phyloP scores from a whole-genome alignment of 2,113 vertebrate species.

The Carlito syrichta region DNA sequence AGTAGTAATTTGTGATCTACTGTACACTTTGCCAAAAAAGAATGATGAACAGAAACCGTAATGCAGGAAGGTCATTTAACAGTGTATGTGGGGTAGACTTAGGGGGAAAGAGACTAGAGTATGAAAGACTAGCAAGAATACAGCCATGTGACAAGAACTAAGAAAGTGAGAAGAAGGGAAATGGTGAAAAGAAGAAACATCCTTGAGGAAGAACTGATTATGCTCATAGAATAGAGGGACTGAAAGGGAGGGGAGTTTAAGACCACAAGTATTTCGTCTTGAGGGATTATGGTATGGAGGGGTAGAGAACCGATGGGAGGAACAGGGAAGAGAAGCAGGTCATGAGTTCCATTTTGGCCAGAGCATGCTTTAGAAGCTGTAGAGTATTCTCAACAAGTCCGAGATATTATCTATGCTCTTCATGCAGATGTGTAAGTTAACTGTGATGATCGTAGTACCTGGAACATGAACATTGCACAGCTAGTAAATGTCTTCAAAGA shows the following conservation, averaged over 20 bases:
- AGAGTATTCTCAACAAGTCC: not conserved
- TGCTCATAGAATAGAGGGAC: not conserved
- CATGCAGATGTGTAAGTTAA: not conserved
- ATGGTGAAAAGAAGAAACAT: not conserved
- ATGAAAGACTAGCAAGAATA: not conserved
- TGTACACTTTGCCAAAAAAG: not conserved
- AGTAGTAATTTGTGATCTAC: not conserved
- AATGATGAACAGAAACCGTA: not conserved
- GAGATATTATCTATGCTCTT: fast-evolving
- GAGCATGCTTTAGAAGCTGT: not conserved
- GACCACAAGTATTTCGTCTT: not conserved
- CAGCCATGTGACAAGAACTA: not conserved
- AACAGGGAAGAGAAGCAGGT: not conserved
- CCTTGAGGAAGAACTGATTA: not conserved
- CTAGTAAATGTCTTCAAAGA: not conserved
- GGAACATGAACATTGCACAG: not conserved
- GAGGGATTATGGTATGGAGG: not conserved
- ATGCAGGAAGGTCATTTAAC: not conserved
- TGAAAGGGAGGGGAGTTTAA: not conserved
- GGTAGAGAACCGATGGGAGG: not conserved
- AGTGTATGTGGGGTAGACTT: not conserved
- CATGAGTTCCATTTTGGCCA: not conserved
- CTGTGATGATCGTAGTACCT: fast-evolving
- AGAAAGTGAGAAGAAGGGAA: not conserved
- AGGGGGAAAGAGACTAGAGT: not conserved